These are phyloP conservation scores for Dromococcyx pavoninus DNA, from an alignment of 2,797 vertebrate species.

Conservation along the genomic window DNA sequence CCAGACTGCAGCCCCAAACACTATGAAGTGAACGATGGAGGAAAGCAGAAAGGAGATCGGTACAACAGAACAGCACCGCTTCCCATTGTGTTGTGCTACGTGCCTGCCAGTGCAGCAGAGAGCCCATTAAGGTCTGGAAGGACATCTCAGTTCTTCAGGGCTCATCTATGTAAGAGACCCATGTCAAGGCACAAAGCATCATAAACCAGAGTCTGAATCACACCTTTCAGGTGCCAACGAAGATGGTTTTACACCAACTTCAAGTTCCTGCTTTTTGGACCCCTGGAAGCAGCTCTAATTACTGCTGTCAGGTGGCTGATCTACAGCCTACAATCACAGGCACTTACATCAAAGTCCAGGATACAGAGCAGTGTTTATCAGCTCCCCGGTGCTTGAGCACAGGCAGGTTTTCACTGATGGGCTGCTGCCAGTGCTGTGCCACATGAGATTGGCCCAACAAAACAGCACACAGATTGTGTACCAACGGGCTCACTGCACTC, in stretches of 20 bases:
- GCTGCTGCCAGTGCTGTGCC: background rate
- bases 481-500: background rate
- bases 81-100: rapidly evolving
- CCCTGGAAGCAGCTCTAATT: background rate
- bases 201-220: rapidly evolving
- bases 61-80: background rate
- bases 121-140: background rate
- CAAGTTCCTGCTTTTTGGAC: background rate
- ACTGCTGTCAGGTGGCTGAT: background rate
- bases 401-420: background rate
- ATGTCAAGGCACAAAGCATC: rapidly evolving
- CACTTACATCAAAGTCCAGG: background rate
- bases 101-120: background rate
- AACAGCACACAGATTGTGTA: background rate
- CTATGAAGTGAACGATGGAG: rapidly evolving
- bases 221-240: background rate
- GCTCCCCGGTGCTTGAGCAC: background rate
- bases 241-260: background rate
- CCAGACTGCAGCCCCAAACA: background rate
- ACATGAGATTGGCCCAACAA: rapidly evolving
- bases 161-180: background rate
- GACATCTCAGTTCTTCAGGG: background rate
- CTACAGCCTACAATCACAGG: background rate
- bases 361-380: background rate
- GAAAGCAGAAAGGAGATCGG: background rate